A percentile compares a stretch with the other conserved stretches of the same genome.
phyloP scores from a whole-genome alignment of 2,113 vertebrate genomes.

The Oryzias javanicus region DNA sequence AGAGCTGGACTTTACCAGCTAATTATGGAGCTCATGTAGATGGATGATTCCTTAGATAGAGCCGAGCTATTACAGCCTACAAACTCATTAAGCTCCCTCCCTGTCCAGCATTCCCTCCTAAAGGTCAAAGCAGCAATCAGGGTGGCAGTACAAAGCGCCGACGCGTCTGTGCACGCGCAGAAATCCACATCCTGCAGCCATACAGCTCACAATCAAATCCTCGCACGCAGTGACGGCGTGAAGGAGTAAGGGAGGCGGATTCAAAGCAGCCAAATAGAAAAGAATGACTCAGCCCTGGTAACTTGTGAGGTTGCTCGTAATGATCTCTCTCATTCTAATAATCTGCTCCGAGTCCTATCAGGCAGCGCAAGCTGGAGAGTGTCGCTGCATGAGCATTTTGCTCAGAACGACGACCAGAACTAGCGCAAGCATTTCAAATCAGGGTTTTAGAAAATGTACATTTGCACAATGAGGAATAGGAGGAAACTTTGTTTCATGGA shows the following conservation, averaged over 20 bases:
- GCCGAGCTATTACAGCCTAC: slow-evolving; percentile 62
- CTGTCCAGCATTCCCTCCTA: slow-evolving; percentile 54
- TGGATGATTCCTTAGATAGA: slow-evolving; percentile 70
- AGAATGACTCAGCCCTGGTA: slow-evolving; percentile 66
- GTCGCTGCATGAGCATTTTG: slow-evolving; percentile 24
- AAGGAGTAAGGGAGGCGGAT: slow-evolving; percentile 18
- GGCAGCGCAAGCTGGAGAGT: slow-evolving; percentile 31
- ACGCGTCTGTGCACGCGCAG: slow-evolving; percentile 24
- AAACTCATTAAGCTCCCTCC: slow-evolving; percentile 72
- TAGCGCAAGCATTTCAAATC: slow-evolving; percentile 33
- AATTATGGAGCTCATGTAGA: slow-evolving; percentile 72
- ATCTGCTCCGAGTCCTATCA: slow-evolving; percentile 56
- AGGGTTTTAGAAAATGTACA: slow-evolving; percentile 18
- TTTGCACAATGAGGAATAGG: slow-evolving; percentile 5
- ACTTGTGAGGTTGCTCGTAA: slow-evolving; percentile 59
- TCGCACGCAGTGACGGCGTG: slow-evolving; percentile 32
- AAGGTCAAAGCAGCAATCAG: slow-evolving; percentile 70
- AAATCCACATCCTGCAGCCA: slow-evolving; percentile 25
- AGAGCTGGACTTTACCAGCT: slow-evolving; percentile 67
- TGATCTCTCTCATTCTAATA: slow-evolving; percentile 58
- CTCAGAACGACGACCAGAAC: slow-evolving; percentile 1
- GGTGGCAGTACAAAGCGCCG: slow-evolving; percentile 46
- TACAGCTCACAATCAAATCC: slow-evolving; percentile 32
- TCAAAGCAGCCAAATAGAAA: slow-evolving; percentile 38
- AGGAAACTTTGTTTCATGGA: slow-evolving; percentile 8